Conservation (phyloP, 1,140 invertebrate species). For the Drosophila erecta region DNA sequence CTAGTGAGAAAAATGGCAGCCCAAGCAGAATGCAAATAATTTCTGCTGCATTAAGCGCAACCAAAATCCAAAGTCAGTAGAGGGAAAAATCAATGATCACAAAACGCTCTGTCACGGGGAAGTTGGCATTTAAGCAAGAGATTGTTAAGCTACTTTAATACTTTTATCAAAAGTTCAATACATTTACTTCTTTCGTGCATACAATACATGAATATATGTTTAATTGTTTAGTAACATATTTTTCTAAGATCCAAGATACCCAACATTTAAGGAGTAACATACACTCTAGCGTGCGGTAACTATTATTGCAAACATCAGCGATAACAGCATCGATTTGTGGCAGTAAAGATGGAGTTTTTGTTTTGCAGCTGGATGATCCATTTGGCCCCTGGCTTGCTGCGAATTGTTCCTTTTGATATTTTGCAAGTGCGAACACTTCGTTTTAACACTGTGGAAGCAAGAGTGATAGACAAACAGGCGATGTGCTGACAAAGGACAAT, state of each 20-base stretch:
- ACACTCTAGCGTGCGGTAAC: conserved; percentile 5
- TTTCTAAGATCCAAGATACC: neutral
- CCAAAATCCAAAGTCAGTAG: conserved; percentile 15
- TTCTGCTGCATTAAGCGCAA: conserved; percentile 51
- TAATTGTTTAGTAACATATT: too few relatives aligned
- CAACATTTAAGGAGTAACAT: neutral
- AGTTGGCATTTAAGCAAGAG: neutral
- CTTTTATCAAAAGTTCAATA: neutral
- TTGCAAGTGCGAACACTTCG: conserved; percentile 58
- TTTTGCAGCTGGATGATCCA: conserved; percentile 11
- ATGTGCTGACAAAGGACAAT: conserved; percentile 76
- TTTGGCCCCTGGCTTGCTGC: conserved; percentile 7
- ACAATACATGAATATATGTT: too few relatives aligned
- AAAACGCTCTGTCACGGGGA: neutral
- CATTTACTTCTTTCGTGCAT: neutral
- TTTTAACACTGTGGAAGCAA: conserved; percentile 27
- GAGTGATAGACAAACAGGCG: conserved; percentile 78
- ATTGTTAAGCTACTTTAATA: neutral
- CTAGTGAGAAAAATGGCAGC: conserved; percentile 54
- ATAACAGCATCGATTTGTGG: conserved; percentile 69
- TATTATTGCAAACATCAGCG: conserved; percentile 66
- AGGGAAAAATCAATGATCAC: neutral
- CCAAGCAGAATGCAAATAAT: conserved; percentile 58
- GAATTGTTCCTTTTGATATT: conserved; percentile 58
- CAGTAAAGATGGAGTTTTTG: conserved; percentile 20